Base-by-base conservation (phyloP, 2,797 vertebrate genomes). In the Sebastiscus tertius region DNA sequence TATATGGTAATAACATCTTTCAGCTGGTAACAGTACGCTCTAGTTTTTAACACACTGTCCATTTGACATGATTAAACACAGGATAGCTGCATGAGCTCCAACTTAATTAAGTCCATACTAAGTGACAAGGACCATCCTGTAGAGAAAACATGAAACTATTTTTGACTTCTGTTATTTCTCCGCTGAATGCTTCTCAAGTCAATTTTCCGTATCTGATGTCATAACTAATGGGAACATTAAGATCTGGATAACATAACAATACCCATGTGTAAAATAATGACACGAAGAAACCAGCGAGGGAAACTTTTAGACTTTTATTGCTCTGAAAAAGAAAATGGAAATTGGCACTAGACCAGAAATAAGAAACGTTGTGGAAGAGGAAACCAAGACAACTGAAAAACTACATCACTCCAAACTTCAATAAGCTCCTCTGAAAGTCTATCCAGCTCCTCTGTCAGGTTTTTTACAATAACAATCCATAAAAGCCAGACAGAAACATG, bases 261-360 rank as follows among this genome's bases (percentile, higher is more conserved):
- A 87, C 87, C 91, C 90, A 82, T 86, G 91, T 90, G 93, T 91
- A 90, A 94, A 92, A 93, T 90, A 93, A 92, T 86, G 79, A 85
- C 91, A 90, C 83, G 85, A 87, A 91, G 84, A 90, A 90, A 91
- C 79, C 83, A 89, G 87, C 26, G 6, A 86, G 88, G 92, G 90
- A 92, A 93, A 93, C 85, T 93, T 90, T 91, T 63, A 87, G 86
- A 89, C 88, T 91, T 93, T 92, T 89, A 93, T 91, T 92, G 89
- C 92, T 90, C 72, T 16, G 76, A 86, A 82, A 82, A 92, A 89
- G 87, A 92, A 92, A 91, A 94, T 94, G 92, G 92, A 93, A 93
- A 90, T 91, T 93, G 89, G 90, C 91, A 88, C 42, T 31, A 27
- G 75, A 89, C 86, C 91, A 93, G 89, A 91, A 89, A 92, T 87